Base-by-base conservation (phyloP, 2,797 vertebrate species). In the Helicolenus hilgendorfi region DNA sequence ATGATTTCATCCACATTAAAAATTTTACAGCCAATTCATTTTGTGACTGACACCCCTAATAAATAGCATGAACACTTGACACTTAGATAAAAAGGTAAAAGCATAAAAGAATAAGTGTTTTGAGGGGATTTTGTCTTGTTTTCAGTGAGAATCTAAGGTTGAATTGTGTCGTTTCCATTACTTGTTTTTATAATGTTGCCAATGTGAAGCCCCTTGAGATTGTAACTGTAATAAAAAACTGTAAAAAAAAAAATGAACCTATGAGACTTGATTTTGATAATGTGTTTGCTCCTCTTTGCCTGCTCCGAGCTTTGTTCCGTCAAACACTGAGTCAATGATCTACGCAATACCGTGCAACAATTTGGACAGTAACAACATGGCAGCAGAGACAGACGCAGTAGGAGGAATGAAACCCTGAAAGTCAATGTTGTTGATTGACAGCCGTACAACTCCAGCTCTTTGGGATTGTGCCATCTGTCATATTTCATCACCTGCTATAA, bases 341-440 rank as follows among this genome's bases (percentile, higher is more conserved):
- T 59, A 56, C 41, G 72, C 68, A 86, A 75, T 22, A 82, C 4
- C 35, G 38, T 77, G 78, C 75, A 86, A 77, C 56, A 10, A 33
- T 55, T 29, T 53, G n/a, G 33, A 69, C 29, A 53, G 11, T 53
- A 53, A 79, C 26, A 72, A 63, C 36, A 33, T 27, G 55, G 65
- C 67, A 60, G 15, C 41, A 45, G 60, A 71, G 35, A 65, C 18
- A 59, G 18, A 38, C 33, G 56, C 77, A 27, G 81, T 62, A 63
- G 60, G 81, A 81, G 41, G 41, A 79, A 75, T 62, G 49, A 86
- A 67, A 76, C 35, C 74, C 74, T 62, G 45, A 63, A n/a, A 73
- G 45, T 79, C 38, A 77, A 62, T 22, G 13, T 11, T n/a, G 31
- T 55, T 77, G 55, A 62, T 22, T 80, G 65, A 71, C 74, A 38